These are phyloP conservation scores for Phalloptychus januarius DNA, from an alignment of 2,797 vertebrate genomes.

Conservation along the genomic window DNA sequence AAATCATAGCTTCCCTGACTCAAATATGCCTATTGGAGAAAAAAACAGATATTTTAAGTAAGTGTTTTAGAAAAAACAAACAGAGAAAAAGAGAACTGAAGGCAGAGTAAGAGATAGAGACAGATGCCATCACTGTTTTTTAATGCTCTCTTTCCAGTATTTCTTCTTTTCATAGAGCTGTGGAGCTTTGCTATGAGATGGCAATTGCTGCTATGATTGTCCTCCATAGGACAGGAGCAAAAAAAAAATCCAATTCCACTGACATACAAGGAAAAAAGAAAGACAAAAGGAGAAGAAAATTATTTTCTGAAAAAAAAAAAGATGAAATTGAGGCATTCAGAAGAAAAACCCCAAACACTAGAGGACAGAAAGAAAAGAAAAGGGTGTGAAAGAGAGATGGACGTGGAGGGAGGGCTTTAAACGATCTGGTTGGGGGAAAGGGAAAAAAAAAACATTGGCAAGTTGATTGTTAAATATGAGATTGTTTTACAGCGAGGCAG, in stretches of 20 bases:
- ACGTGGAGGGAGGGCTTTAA: conserved; percentile 35
- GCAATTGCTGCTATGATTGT: conserved; percentile 76
- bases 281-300: conserved; percentile 55
- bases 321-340: conserved; percentile 52
- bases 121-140: conserved; percentile 69
- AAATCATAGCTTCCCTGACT: background rate
- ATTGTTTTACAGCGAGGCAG: conserved; percentile 79
- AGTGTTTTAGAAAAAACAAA: conserved; percentile 8
- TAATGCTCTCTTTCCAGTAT: conserved; percentile 60
- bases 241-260: conserved; percentile 78
- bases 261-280: conserved; percentile 68
- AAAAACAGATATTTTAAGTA: conserved; percentile 9
- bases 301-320: conserved; percentile 38
- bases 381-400: conserved; percentile 32
- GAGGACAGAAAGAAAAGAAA: conserved; percentile 23
- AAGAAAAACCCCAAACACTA: conserved; percentile 19
- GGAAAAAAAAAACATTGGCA: conserved; percentile 28
- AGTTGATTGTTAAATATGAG: conserved; percentile 82
- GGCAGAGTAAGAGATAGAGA: conserved; percentile 49
- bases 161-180: conserved; percentile 66
- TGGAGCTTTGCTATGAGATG: conserved; percentile 71
- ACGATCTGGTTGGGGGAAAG: conserved; percentile 14
- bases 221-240: conserved; percentile 68
- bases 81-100: conserved; percentile 14
- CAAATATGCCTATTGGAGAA: conserved; percentile 10